Percentiles rank a stretch among this genome's conserved stretches.
phyloP scores from a whole-genome alignment of 2,888 invertebrate genomes.

The Eupeodes latifasciatus region DNA sequence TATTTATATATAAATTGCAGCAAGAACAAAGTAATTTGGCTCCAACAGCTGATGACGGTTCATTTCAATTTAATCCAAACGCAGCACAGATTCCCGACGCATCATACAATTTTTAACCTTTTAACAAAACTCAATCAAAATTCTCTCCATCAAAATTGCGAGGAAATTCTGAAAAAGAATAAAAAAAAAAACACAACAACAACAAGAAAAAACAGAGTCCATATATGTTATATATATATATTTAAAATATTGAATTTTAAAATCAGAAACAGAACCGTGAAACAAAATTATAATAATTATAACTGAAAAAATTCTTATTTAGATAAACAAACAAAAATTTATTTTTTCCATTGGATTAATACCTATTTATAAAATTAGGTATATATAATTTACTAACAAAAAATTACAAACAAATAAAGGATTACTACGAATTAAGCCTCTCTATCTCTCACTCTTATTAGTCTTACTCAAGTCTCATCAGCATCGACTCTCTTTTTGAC shows the following conservation, averaged over 20 bases:
- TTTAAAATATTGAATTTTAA: slow-evolving; percentile 69
- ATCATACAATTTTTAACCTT: slow-evolving; percentile 83
- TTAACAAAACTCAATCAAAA: slow-evolving; percentile 79
- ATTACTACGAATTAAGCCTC: slow-evolving; percentile 66
- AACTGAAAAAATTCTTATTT: slow-evolving; percentile 33
- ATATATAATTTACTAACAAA: slow-evolving; percentile 69
- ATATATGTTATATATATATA: slow-evolving; percentile 67
- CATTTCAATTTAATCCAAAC: slow-evolving; percentile 94
- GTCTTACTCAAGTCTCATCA: slow-evolving; percentile 5
- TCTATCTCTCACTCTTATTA: slow-evolving; percentile 23
- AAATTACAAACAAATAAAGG: slow-evolving; percentile 74
- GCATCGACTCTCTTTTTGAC: neutral
- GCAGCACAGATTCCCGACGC: slow-evolving; percentile 84
- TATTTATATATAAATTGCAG: slow-evolving; percentile 71
- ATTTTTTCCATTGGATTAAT: slow-evolving; percentile 75
- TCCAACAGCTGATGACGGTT: slow-evolving; percentile 90
- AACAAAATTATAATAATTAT: slow-evolving; percentile 27
- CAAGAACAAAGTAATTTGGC: slow-evolving; percentile 85
- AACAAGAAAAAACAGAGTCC: slow-evolving; percentile 64
- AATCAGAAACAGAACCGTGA: slow-evolving; percentile 49
- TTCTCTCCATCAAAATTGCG: slow-evolving; percentile 41
- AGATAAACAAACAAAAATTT: slow-evolving; percentile 57
- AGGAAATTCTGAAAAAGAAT: slow-evolving; percentile 47
- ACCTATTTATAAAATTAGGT: slow-evolving; percentile 75
- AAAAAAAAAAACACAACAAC: slow-evolving; percentile 42